A percentile compares a stretch with the other conserved stretches of the same genome.
Conservation (phyloP, 2,888 invertebrate species). For the Psococerastis gibbosa region DNA sequence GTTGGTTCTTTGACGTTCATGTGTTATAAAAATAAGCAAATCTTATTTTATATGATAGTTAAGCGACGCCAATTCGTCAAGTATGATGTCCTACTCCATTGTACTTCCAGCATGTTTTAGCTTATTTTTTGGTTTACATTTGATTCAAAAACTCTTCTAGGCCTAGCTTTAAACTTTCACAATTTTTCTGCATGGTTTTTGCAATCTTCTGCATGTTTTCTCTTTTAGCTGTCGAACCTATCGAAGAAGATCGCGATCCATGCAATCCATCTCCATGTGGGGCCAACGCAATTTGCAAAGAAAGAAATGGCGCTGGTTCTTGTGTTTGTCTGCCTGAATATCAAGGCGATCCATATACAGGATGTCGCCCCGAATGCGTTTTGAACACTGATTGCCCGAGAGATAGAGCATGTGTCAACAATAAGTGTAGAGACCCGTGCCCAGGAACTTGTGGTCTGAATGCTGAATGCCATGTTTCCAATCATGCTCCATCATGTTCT, state of each 20-base stretch:
- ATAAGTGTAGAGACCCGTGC: slow-evolving; percentile 25
- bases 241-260: slow-evolving; percentile 11
- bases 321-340: slow-evolving; percentile 19
- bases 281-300: slow-evolving; percentile 23
- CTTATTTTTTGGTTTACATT: no score
- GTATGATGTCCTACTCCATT: no score
- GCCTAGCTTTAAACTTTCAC: no score
- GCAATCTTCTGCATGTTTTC: no score
- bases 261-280: slow-evolving; percentile 21
- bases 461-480: slow-evolving; percentile 22
- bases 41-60: no score
- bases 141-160: no score
- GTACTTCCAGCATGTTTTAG: no score
- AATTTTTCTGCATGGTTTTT: no score
- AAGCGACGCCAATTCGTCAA: no score
- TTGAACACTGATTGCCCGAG: slow-evolving; percentile 21
- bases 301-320: slow-evolving; percentile 19
- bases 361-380: slow-evolving; percentile 19
- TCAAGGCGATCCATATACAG: slow-evolving; percentile 22
- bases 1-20: no score
- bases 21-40: no score
- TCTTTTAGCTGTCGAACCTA: slow-evolving; percentile 7
- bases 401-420: slow-evolving; percentile 24
- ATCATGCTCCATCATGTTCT: slow-evolving; percentile 22
- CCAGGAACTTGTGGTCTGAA: slow-evolving; percentile 22